phyloP scores from a whole-genome alignment of 2,888 invertebrate genomes.

The Tridacna gigas region DNA sequence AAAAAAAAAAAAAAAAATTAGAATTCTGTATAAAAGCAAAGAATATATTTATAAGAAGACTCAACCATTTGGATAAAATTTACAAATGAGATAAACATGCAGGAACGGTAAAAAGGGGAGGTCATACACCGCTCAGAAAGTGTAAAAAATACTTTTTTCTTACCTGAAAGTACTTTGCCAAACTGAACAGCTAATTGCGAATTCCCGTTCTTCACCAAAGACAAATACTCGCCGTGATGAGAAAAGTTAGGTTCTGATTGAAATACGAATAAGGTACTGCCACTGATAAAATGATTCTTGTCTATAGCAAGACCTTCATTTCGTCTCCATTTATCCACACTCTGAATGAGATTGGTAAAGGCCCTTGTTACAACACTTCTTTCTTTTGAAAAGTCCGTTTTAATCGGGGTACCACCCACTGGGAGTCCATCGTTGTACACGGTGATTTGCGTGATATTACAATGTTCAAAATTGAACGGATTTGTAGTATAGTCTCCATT shows the following conservation, averaged over 20 bases:
- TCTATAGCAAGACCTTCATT: conserved; percentile 40
- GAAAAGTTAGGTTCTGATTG: conserved; percentile 39
- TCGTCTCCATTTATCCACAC: conserved; percentile 46
- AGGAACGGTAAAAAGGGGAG: no score
- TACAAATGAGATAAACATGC: no score
- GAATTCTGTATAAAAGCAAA: no score
- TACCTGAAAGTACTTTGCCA: conserved; percentile 29
- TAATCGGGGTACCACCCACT: conserved; percentile 43
- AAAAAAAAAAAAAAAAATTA: background rate
- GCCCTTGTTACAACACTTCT: conserved; percentile 33
- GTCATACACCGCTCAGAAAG: no score
- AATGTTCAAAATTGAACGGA: conserved; percentile 57
- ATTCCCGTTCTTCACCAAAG: conserved; percentile 39
- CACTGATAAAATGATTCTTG: conserved; percentile 19
- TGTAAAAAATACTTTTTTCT: background rate
- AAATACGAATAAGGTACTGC: conserved; percentile 37
- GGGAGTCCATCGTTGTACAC: conserved; percentile 51
- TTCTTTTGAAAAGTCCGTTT: conserved; percentile 23
- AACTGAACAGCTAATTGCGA: conserved; percentile 35
- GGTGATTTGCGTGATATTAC: conserved; percentile 39
- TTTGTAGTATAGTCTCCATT: conserved; percentile 51
- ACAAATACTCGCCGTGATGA: conserved; percentile 41
- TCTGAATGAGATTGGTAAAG: conserved; percentile 39
- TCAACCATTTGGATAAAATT: no score
- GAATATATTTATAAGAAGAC: no score